These are phyloP conservation scores for Itoplectis maculator DNA, from an alignment of 2,888 invertebrate genomes.

Conservation along the genomic window DNA sequence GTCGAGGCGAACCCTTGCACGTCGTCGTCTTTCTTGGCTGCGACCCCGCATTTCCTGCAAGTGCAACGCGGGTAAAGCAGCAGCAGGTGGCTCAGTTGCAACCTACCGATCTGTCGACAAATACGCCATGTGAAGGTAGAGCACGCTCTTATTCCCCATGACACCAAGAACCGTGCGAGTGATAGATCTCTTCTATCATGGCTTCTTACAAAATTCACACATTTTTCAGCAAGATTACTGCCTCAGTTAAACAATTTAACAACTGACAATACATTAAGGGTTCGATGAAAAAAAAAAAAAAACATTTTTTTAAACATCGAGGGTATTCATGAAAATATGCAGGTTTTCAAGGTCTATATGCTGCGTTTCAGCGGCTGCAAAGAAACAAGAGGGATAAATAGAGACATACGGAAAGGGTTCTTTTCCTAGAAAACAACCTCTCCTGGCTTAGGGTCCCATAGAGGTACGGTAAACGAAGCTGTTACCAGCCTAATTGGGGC, in stretches of 20 bases:
- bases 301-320: too few relatives aligned
- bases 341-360: too few relatives aligned
- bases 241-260: neutral
- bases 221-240: neutral
- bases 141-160: constrained; percentile 19
- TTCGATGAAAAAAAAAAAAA: too few relatives aligned
- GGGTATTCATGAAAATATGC: too few relatives aligned
- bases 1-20: constrained; percentile 41
- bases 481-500: too few relatives aligned
- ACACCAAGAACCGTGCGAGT: neutral
- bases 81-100: constrained; percentile 19
- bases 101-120: constrained; percentile 42
- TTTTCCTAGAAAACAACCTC: too few relatives aligned
- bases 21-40: constrained; percentile 31
- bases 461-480: too few relatives aligned
- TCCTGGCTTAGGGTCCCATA: too few relatives aligned
- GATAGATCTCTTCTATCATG: constrained; percentile 25
- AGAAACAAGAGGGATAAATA: too few relatives aligned
- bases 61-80: constrained; percentile 35
- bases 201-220: neutral
- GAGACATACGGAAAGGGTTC: too few relatives aligned
- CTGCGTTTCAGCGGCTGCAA: too few relatives aligned
- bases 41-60: constrained; percentile 39
- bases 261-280: neutral
- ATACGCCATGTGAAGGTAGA: constrained; percentile 12